A percentile compares a stretch with the other conserved stretches of the same genome.
Conservation (phyloP, 1,140 invertebrate genomes). For the Heliconius himera region DNA sequence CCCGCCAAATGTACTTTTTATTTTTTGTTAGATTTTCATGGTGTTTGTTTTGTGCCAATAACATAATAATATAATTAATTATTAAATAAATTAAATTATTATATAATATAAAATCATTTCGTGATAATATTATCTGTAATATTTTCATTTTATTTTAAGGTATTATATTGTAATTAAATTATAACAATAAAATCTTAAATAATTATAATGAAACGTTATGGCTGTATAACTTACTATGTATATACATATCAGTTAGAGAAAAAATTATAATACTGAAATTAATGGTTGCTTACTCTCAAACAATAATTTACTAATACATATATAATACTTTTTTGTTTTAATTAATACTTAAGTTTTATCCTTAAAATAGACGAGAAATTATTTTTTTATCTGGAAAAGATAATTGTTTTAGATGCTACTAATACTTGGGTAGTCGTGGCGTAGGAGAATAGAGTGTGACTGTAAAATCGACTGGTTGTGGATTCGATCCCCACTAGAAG, state of each 20-base stretch:
- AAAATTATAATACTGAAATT: background rate
- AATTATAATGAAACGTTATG: background rate
- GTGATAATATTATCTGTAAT: background rate
- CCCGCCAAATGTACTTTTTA: background rate
- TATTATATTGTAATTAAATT: background rate
- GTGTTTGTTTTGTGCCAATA: background rate
- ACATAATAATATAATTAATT: background rate
- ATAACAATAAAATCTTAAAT: background rate
- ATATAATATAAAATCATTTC: background rate
- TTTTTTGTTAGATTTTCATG: background rate
- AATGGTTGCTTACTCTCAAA: background rate
- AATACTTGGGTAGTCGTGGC: no score
- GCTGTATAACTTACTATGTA: background rate
- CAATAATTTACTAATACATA: background rate
- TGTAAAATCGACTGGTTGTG: no score
- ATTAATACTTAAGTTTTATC: background rate
- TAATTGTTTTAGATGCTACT: no score
- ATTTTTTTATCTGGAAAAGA: no score
- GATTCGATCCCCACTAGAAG: no score
- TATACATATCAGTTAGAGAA: background rate
- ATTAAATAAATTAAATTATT: background rate
- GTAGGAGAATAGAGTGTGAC: no score
- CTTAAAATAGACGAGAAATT: no score
- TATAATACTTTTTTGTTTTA: background rate
- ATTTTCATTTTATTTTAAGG: background rate